These are phyloP conservation scores for Drosophila santomea DNA, from an alignment of 1,140 invertebrate species.

Conservation along the genomic window DNA sequence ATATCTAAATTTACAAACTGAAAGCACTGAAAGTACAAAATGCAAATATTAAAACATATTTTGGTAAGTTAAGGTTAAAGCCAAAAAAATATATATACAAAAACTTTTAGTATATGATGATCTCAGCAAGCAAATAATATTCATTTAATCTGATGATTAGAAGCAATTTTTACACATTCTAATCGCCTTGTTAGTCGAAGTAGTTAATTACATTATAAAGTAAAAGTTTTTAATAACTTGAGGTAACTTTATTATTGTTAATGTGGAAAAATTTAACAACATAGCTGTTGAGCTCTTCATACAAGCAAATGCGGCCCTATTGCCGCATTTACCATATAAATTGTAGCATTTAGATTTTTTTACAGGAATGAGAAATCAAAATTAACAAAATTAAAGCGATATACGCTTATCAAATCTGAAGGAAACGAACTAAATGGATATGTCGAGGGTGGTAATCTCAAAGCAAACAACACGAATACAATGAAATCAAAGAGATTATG, in stretches of 20 bases:
- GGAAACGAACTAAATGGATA: constrained; percentile 64
- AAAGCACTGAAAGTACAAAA: constrained; percentile 46
- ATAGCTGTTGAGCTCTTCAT: constrained; percentile 51
- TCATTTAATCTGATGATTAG: constrained; percentile 11
- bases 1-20: constrained; percentile 34
- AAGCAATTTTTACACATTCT: neutral
- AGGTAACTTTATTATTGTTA: too few species aligned
- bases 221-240: too few species aligned
- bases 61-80: constrained; percentile 75
- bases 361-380: constrained; percentile 71
- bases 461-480: constrained; percentile 50
- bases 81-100: constrained; percentile 13
- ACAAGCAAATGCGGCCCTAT: constrained; percentile 46
- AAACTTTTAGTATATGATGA: constrained; percentile 23
- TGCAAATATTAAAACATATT: constrained; percentile 38
- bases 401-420: constrained; percentile 57
- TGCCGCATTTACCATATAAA: constrained; percentile 60
- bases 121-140: constrained; percentile 17
- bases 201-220: too few species aligned
- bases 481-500: constrained; percentile 28
- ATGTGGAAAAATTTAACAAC: too few species aligned
- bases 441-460: constrained; percentile 65
- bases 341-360: constrained; percentile 79
- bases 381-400: constrained; percentile 56
- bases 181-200: neutral